A percentile compares a stretch with the other conserved stretches of the same genome.
phyloP scores from a whole-genome alignment of 1,140 invertebrate species.

The Popillia japonica region DNA sequence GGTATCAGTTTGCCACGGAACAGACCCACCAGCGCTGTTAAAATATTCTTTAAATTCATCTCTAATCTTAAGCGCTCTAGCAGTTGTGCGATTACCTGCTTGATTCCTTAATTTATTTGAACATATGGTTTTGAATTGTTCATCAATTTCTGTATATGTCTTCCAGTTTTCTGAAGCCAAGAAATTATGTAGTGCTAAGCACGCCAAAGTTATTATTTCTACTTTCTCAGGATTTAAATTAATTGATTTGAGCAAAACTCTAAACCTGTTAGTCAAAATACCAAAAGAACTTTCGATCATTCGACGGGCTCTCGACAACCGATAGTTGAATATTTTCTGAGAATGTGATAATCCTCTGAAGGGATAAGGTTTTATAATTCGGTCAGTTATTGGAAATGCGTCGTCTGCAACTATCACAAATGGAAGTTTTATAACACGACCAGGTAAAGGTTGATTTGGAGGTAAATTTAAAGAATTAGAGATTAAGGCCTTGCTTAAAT shows the following conservation, averaged over 20 bases:
- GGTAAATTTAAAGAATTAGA: conserved; percentile 52
- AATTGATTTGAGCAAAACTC: conserved; percentile 26
- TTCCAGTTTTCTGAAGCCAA: conserved; percentile 3
- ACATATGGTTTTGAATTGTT: not conserved
- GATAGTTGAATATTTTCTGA: conserved; percentile 61
- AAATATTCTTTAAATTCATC: conserved; percentile 19
- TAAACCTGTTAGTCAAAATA: conserved; percentile 51
- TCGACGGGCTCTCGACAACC: conserved; percentile 56
- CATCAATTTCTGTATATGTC: conserved; percentile 3
- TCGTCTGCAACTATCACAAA: conserved; percentile 50
- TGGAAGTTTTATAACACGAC: conserved; percentile 50
- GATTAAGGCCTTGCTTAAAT: conserved; percentile 24
- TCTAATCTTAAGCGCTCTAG: conserved; percentile 21
- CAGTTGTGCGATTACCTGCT: conserved; percentile 24
- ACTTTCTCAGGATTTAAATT: conserved; percentile 32
- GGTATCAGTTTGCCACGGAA: conserved; percentile 32
- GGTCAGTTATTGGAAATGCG: conserved; percentile 61
- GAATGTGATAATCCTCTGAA: conserved; percentile 46
- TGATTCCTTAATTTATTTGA: not conserved
- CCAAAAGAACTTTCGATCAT: conserved; percentile 60
- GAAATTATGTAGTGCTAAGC: not conserved
- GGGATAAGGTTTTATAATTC: conserved; percentile 61
- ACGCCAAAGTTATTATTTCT: not conserved
- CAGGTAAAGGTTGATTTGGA: conserved; percentile 48
- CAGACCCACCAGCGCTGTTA: no score